Conservation (phyloP, 2,113 vertebrate genomes). For the Circaetus gallicus region DNA sequence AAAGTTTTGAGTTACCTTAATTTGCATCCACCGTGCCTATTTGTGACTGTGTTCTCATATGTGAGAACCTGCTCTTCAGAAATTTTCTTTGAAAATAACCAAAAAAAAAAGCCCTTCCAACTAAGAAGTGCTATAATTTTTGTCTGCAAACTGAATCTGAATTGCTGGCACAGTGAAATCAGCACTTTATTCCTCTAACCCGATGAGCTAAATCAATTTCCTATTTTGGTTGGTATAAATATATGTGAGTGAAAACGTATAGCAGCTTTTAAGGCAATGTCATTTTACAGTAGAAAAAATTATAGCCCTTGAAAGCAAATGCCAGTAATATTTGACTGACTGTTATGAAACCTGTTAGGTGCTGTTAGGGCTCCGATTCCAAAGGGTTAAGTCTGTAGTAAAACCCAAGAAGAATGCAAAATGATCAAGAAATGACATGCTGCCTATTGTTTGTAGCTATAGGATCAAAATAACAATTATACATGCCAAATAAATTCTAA, state of each 20-base stretch:
- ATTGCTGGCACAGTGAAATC: background rate
- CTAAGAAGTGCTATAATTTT: background rate
- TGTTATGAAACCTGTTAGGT: background rate
- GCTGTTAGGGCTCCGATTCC: background rate
- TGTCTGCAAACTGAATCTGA: background rate
- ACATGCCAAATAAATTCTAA: constrained; percentile 83
- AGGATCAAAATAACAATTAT: constrained; percentile 83
- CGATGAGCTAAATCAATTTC: background rate
- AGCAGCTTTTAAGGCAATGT: background rate
- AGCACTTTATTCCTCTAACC: background rate
- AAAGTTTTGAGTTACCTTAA: background rate
- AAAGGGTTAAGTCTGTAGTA: constrained; percentile 70
- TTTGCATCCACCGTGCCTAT: background rate
- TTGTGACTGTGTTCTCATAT: background rate
- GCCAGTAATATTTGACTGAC: background rate
- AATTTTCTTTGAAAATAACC: background rate
- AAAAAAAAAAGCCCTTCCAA: background rate
- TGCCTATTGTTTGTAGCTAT: constrained; percentile 79
- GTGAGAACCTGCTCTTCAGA: background rate
- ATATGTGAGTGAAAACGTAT: background rate
- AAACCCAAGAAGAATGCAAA: constrained; percentile 69
- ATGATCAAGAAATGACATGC: constrained; percentile 76
- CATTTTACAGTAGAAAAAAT: background rate
- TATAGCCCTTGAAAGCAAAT: background rate
- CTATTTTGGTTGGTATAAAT: background rate